These are phyloP conservation scores for Lordiphosa clarofinis DNA, from an alignment of 1,140 invertebrate genomes.

Conservation along the genomic window DNA sequence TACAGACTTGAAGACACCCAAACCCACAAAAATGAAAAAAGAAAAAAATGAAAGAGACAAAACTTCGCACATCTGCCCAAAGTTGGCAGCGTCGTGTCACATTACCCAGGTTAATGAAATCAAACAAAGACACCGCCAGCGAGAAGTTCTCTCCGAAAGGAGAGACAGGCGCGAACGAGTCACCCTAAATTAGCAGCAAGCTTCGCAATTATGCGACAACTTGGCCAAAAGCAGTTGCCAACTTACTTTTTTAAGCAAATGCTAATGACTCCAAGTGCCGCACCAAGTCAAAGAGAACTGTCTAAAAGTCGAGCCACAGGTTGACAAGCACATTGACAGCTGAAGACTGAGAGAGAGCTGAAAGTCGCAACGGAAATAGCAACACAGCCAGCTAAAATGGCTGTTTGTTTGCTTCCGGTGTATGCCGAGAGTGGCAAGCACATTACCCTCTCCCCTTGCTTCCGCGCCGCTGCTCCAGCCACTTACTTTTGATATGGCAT, in stretches of 20 bases:
- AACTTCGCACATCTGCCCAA: slow-evolving; percentile 25
- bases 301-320: slow-evolving; percentile 57
- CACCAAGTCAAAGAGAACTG: slow-evolving; percentile 32
- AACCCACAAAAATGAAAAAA: slow-evolving; percentile 8
- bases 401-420: slow-evolving; percentile 73
- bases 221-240: slow-evolving; percentile 64
- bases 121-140: slow-evolving; percentile 52
- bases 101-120: slow-evolving; percentile 56
- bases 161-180: slow-evolving; percentile 11
- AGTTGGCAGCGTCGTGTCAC: slow-evolving; percentile 37
- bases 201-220: slow-evolving; percentile 68
- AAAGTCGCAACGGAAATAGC: slow-evolving; percentile 40
- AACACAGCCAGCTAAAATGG: slow-evolving; percentile 53
- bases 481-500: slow-evolving; percentile 8
- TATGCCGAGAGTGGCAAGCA: slow-evolving; percentile 61
- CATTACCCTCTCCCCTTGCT: slow-evolving; percentile 23
- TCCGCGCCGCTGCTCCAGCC: neutral
- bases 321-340: slow-evolving; percentile 57
- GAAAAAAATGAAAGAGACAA: slow-evolving; percentile 12
- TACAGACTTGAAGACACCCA: slow-evolving; percentile 31
- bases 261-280: slow-evolving; percentile 65
- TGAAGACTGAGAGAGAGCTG: neutral
- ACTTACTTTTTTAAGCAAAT: slow-evolving; percentile 45
- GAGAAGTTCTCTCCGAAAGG: neutral
- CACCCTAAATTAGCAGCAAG: slow-evolving; percentile 62